These are phyloP conservation scores for Brachyistius frenatus DNA, from an alignment of 2,113 vertebrate species.

Conservation along the genomic window DNA sequence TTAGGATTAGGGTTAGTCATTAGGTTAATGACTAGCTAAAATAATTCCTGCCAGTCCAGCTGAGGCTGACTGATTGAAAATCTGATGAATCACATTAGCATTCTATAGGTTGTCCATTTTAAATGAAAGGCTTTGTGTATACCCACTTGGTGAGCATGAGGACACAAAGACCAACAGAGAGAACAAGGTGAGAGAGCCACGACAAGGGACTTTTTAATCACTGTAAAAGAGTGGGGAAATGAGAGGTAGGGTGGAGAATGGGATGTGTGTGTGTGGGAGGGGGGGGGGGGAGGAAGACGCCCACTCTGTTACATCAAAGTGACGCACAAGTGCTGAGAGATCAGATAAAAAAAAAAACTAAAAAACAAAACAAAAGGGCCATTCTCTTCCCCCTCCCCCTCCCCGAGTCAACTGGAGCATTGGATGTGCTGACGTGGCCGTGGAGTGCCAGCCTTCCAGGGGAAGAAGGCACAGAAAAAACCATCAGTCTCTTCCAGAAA, in stretches of 20 bases:
- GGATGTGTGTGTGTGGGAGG: conserved; percentile 11
- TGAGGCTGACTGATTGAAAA: conserved; percentile 51
- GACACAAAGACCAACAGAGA: conserved; percentile 27
- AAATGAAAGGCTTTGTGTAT: conserved; percentile 33
- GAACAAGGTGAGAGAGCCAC: conserved; percentile 52
- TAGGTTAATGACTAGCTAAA: conserved; percentile 38
- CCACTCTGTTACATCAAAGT: conserved; percentile 84
- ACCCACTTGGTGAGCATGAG: conserved; percentile 6
- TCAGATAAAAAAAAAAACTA: conserved; percentile 68
- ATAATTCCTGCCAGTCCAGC: conserved; percentile 29
- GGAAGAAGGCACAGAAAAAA: conserved; percentile 70
- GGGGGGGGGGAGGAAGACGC: conserved; percentile 19
- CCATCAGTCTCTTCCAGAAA: conserved; percentile 61
- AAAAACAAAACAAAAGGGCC: conserved; percentile 52
- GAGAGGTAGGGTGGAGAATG: conserved; percentile 35
- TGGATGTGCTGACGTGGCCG: conserved; percentile 82
- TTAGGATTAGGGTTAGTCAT: not conserved
- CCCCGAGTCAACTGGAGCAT: conserved; percentile 66
- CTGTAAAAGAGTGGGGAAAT: conserved; percentile 14
- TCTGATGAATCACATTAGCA: conserved; percentile 55
- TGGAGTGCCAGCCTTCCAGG: conserved; percentile 77
- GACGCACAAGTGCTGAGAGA: conserved; percentile 81
- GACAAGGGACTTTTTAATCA: conserved; percentile 17
- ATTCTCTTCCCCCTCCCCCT: conserved; percentile 39
- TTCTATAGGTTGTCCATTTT: conserved; percentile 35